Base-by-base conservation (phyloP, 2,113 vertebrate genomes). In the Cyanocitta stelleri region DNA sequence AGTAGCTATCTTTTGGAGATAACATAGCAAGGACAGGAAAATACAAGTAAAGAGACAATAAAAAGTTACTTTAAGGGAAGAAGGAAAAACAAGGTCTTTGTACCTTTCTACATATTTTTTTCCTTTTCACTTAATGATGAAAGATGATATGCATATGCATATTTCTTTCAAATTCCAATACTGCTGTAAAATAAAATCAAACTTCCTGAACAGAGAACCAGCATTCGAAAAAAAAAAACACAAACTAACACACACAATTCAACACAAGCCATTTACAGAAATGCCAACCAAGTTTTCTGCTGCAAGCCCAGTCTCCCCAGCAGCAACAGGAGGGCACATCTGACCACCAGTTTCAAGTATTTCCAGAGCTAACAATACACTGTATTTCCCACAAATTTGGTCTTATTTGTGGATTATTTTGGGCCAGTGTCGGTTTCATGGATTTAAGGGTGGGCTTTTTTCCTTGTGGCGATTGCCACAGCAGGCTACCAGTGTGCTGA, bases 401-500 rank as follows among this genome's bases (percentile, higher is more conserved):
- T 73, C 62, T 80, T 62, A 51, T 59, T 87, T 69, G 59, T 56
- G 81, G 51, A 85, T 74, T 82, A 68, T 74, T 89, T 81, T 63
- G 56, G 54, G 71, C n/a, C 56, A 92, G 67, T 32, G 62, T 77
- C 66, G 74, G 55, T n/a, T 78, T 80, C 29, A 3, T 22, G 61
- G 61, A 90, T 83, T 91, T 78, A 85, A 90, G 78, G 76, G 55
- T 95, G 90, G 86, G 89, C 78, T 90, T 81, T 66, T 76, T 67
- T 94, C 85, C 79, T 85, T 61, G 39, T 30, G 55, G 81, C 6
- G 0, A 79, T 2, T 74, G 55, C 74, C 89, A 93, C 89, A 95
- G 93, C 24, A 90, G 75, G 74, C 71, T 91, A 76, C 75, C 61
- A 76, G 74, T 33, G 54, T 96, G 92, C 92, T 93, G 91, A 91